A percentile compares a stretch with the other conserved stretches of the same genome.
Conservation (phyloP, 2,888 invertebrate genomes). For the Piscicola geometra region DNA sequence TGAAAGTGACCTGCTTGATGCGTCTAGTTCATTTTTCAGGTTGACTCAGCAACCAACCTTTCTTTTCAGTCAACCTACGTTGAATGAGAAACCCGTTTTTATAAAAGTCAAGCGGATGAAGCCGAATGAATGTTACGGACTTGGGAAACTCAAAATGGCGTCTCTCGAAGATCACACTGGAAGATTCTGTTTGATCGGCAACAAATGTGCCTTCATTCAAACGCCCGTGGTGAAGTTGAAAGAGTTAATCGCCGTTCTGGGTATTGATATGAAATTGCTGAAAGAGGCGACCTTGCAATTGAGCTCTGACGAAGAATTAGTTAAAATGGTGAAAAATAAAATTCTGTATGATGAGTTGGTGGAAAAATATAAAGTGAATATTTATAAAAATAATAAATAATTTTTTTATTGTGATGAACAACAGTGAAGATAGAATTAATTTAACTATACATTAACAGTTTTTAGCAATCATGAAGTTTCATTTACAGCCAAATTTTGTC, state of each 20-base stretch:
- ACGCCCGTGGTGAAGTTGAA: constrained; percentile 3
- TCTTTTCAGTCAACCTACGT: too few species aligned
- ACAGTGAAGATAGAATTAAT: too few species aligned
- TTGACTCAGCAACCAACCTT: too few species aligned
- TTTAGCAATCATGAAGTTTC: too few species aligned
- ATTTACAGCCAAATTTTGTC: too few species aligned
- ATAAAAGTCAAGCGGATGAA: neutral
- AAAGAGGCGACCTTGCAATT: neutral
- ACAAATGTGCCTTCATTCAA: constrained; percentile 16
- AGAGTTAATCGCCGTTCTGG: constrained; percentile 17
- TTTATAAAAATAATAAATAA: neutral
- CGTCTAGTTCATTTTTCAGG: too few species aligned
- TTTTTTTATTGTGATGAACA: too few species aligned
- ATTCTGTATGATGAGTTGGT: neutral
- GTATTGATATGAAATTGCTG: neutral
- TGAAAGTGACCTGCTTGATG: too few species aligned
- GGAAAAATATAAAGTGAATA: neutral
- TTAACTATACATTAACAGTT: too few species aligned
- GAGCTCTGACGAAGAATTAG: neutral
- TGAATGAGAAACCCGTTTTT: constrained; percentile 15
- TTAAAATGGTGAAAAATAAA: neutral
- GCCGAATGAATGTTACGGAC: constrained; percentile 19
- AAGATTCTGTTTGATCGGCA: constrained; percentile 17
- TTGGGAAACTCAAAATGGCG: constrained; percentile 20
- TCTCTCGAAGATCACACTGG: neutral